Evolutionary conservation across 2,113 vertebrate species (phyloP).

Genomic region (Pogona vitticeps): DNA sequence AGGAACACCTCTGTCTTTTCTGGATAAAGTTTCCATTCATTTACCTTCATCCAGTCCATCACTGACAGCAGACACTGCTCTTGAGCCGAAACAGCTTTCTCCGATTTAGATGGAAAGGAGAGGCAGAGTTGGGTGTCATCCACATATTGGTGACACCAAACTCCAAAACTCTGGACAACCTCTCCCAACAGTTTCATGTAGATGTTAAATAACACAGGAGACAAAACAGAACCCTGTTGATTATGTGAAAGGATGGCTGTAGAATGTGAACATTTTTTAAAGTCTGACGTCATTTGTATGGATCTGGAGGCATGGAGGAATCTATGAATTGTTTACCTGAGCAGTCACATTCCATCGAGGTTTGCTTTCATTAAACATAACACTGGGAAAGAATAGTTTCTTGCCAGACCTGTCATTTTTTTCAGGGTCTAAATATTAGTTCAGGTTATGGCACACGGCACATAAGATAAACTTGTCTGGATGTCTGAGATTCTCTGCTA

Average conservation of each 20-base stretch:
- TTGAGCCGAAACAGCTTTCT: too few relatives aligned
- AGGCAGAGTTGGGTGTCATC: too few relatives aligned
- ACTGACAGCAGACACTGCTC: too few relatives aligned
- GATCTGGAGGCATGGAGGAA: conserved; percentile 29
- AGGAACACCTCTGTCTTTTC: too few relatives aligned
- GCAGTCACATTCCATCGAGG: conserved; percentile 35
- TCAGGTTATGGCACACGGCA: conserved; percentile 37
- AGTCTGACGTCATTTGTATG: conserved; percentile 24
- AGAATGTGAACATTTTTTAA: conserved; percentile 27
- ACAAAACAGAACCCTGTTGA: too few relatives aligned
- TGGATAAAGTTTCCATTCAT: too few relatives aligned
- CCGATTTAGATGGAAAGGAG: too few relatives aligned
- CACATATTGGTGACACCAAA: too few relatives aligned
- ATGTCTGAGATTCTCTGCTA: conserved; percentile 43
- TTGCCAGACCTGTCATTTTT: conserved; percentile 41
- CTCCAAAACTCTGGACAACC: too few relatives aligned
- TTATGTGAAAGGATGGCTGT: fast-evolving
- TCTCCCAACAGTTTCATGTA: too few relatives aligned
- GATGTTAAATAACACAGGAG: too few relatives aligned
- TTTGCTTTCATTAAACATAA: conserved; percentile 45
- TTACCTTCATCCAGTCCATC: too few relatives aligned
- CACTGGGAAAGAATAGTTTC: neutral
- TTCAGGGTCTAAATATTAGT: conserved; percentile 57
- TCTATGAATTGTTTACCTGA: conserved; percentile 42
- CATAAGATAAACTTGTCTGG: conserved; percentile 50